Percentiles rank a stretch among this genome's conserved stretches.
Evolutionary conservation across 2,888 invertebrate genomes (phyloP).

Genomic region (Brachypalpus laphriformis): DNA sequence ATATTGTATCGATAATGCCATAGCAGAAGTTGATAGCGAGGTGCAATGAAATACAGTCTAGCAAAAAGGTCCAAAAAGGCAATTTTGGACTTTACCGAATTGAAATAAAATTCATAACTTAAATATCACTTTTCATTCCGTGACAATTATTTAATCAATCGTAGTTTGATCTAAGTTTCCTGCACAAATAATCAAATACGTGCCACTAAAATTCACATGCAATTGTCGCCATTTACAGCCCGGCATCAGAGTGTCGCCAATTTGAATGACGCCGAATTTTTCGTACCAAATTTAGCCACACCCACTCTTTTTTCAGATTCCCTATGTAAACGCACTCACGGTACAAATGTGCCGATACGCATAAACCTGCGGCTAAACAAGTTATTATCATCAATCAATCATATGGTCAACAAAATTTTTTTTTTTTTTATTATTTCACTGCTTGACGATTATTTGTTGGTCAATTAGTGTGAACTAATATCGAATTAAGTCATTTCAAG

Average conservation of each 20-base stretch:
- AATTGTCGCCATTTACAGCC: background rate
- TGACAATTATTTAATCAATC: constrained; percentile 29
- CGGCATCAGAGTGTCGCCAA: background rate
- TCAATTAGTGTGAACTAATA: constrained; percentile 34
- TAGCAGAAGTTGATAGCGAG: too few relatives aligned
- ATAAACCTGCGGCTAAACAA: constrained; percentile 22
- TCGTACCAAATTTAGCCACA: too few relatives aligned
- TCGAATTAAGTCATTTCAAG: constrained; percentile 24
- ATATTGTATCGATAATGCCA: too few relatives aligned
- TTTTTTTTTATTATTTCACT: constrained; percentile 20
- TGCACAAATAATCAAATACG: background rate
- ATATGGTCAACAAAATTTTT: background rate
- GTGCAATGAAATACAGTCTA: too few relatives aligned
- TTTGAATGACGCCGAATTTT: constrained; percentile 14
- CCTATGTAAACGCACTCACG: background rate
- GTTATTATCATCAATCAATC: constrained; percentile 50
- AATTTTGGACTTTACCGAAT: too few relatives aligned
- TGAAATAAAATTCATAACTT: too few relatives aligned
- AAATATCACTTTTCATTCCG: background rate
- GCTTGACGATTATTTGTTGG: constrained; percentile 33
- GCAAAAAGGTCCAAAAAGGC: too few relatives aligned
- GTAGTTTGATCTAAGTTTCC: background rate
- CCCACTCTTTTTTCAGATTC: background rate
- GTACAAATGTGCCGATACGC: background rate
- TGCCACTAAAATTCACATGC: background rate